Evolutionary conservation across 2,113 vertebrate genomes (phyloP).

Genomic region (Marmota monax): DNA sequence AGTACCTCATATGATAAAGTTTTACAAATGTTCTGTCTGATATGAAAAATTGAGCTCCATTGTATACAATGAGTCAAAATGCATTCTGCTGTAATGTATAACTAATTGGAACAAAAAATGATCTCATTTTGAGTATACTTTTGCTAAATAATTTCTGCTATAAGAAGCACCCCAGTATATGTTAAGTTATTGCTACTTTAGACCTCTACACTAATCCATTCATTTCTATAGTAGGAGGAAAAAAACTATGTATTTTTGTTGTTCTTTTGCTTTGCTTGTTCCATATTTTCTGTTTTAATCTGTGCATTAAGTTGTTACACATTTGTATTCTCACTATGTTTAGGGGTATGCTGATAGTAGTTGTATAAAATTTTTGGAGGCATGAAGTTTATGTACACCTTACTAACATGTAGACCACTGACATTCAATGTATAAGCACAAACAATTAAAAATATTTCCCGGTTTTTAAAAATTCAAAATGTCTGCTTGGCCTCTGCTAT

Average conservation of each 20-base stretch:
- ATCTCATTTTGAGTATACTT: neutral
- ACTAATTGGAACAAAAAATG: neutral
- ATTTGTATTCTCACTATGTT: neutral
- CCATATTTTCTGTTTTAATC: neutral
- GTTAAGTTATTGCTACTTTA: neutral
- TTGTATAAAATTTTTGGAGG: neutral
- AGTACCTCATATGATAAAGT: neutral
- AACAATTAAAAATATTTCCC: neutral
- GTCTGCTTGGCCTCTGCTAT: neutral
- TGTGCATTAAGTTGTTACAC: neutral
- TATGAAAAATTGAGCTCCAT: too few species aligned
- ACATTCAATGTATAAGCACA: neutral
- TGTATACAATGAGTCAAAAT: too few species aligned
- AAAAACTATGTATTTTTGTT: neutral
- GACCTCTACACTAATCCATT: neutral
- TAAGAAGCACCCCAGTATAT: neutral
- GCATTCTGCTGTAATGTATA: too few species aligned
- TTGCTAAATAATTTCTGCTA: neutral
- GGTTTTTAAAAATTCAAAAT: constrained; percentile 1
- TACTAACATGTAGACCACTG: neutral
- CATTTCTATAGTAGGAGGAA: neutral
- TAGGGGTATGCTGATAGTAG: neutral
- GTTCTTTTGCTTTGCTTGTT: constrained; percentile 11
- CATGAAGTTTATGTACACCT: neutral
- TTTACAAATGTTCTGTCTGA: neutral